Conservation (phyloP, 2,797 vertebrate species). For the Balearica regulorum region DNA sequence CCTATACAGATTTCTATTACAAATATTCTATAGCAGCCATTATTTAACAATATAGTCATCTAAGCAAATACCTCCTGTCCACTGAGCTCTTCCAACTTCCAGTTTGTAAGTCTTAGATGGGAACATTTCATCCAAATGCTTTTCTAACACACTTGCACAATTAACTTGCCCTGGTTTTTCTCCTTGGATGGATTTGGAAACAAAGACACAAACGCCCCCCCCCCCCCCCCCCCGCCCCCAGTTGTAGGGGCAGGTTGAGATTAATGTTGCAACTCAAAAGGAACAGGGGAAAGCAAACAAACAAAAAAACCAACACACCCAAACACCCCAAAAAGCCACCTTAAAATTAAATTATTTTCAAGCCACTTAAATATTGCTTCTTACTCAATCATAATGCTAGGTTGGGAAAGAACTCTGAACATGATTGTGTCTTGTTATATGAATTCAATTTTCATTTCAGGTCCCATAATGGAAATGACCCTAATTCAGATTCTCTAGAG, state of each 20-base stretch:
- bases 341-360: background rate
- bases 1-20: background rate
- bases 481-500: background rate
- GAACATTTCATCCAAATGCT: background rate
- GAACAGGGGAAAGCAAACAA: rapidly evolving
- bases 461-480: slow-evolving; percentile 7
- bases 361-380: background rate
- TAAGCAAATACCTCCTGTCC: background rate
- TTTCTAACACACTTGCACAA: background rate
- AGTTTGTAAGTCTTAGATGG: background rate
- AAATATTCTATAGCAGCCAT: background rate
- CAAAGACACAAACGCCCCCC: background rate
- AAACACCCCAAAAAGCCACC: too few relatives aligned
- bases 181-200: background rate
- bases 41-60: background rate
- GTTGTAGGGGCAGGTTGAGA: rapidly evolving
- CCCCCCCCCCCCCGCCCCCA: rapidly evolving
- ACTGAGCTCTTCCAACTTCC: background rate
- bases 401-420: background rate
- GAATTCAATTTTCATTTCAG: slow-evolving; percentile 34
- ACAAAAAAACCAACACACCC: too few relatives aligned
- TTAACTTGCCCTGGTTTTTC: background rate
- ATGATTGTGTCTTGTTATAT: background rate
- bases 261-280: background rate
- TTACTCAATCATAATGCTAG: background rate